Percentiles rank a stretch among this genome's conserved stretches.
Evolutionary conservation across 2,888 invertebrate genomes (phyloP).

Genomic region (Bibio marci): DNA sequence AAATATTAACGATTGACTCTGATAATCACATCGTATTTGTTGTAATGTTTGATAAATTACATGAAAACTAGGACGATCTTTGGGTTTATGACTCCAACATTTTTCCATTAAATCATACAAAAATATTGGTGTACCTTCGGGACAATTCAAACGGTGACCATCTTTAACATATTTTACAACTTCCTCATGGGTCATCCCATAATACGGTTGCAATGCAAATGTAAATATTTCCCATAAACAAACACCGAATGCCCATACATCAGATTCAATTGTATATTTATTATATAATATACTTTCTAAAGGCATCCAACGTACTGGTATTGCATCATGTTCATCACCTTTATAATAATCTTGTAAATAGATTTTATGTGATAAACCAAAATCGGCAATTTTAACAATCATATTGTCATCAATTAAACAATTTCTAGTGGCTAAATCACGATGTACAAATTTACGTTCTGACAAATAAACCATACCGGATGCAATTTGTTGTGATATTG

Average conservation of each 20-base stretch:
- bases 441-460: slow-evolving; percentile 85
- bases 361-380: slow-evolving; percentile 90
- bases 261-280: slow-evolving; percentile 89
- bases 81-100: slow-evolving; percentile 82
- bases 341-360: slow-evolving; percentile 91
- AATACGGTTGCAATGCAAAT: slow-evolving; percentile 90
- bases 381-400: slow-evolving; percentile 94
- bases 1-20: not conserved
- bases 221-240: slow-evolving; percentile 95
- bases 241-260: slow-evolving; percentile 95
- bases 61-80: slow-evolving; percentile 71
- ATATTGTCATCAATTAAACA: slow-evolving; percentile 87
- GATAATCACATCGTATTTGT: slow-evolving; percentile 30
- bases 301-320: slow-evolving; percentile 97
- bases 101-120: slow-evolving; percentile 85
- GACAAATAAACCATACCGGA: slow-evolving; percentile 91
- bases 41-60: slow-evolving; percentile 64
- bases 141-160: slow-evolving; percentile 76
- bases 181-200: slow-evolving; percentile 94
- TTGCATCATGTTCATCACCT: slow-evolving; percentile 88
- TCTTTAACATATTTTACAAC: slow-evolving; percentile 89
- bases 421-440: slow-evolving; percentile 89
- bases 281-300: slow-evolving; percentile 91
- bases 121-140: slow-evolving; percentile 73
- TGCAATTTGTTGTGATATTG: slow-evolving; percentile 77